These are phyloP conservation scores for Microtus richardsoni DNA, from an alignment of 2,113 vertebrate species.

Conservation along the genomic window DNA sequence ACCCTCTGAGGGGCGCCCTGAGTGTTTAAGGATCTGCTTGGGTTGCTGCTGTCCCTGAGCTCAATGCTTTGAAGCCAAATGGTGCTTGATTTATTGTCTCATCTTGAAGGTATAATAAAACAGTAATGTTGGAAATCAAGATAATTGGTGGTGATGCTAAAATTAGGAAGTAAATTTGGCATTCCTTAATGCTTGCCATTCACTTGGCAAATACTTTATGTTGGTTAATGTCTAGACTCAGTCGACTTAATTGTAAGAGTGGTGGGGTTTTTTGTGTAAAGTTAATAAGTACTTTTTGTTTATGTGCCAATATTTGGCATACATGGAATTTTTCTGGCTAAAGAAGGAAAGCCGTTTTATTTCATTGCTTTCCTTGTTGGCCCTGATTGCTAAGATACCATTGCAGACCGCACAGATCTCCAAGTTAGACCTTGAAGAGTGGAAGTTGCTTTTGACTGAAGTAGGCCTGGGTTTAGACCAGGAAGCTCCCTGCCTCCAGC, in stretches of 20 bases:
- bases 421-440: not conserved
- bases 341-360: not conserved
- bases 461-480: not conserved
- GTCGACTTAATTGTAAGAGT: conserved; percentile 4
- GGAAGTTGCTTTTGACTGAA: not conserved
- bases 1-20: not conserved
- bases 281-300: conserved; percentile 38
- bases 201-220: not conserved
- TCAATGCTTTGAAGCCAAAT: not conserved
- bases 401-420: not conserved
- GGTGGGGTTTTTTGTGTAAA: not conserved
- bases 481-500: not conserved
- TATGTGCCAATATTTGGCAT: not conserved
- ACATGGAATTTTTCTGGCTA: conserved; percentile 29
- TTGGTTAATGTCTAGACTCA: not conserved
- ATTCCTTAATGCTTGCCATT: conserved; percentile 25
- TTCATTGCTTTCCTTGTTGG: conserved; percentile 2
- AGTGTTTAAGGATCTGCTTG: not conserved
- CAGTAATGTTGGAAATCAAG: conserved; percentile 39
- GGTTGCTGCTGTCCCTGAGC: not conserved
- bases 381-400: not conserved
- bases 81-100: not conserved
- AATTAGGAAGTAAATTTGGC: conserved; percentile 34
- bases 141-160: conserved; percentile 31
- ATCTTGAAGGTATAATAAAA: conserved; percentile 37